phyloP scores from a whole-genome alignment of 2,113 vertebrate species.

The Pantherophis guttatus region DNA sequence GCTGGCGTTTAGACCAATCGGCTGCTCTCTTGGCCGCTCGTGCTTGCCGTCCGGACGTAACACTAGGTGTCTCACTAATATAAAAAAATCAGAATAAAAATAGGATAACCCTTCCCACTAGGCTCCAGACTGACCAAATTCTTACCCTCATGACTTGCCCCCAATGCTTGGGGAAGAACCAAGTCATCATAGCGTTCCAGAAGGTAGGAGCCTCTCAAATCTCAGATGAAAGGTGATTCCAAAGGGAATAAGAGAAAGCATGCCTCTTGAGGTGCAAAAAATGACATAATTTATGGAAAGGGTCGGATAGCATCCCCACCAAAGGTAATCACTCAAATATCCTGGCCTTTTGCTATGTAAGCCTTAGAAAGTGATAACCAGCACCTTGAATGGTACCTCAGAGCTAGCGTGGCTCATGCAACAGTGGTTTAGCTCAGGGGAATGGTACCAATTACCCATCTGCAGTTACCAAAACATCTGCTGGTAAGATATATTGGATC shows the following conservation, averaged over 20 bases:
- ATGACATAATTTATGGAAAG: background rate
- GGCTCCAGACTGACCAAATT: background rate
- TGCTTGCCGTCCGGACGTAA: too few relatives aligned
- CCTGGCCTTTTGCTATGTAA: background rate
- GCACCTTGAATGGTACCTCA: background rate
- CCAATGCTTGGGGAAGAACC: background rate
- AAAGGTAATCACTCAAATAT: background rate
- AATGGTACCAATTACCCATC: background rate
- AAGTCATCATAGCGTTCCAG: background rate
- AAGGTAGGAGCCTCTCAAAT: background rate
- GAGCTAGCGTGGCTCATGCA: background rate
- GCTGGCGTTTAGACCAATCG: too few relatives aligned
- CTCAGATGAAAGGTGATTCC: background rate
- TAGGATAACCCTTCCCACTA: background rate
- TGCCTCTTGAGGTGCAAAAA: background rate
- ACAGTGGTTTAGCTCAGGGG: background rate
- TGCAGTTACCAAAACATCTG: background rate
- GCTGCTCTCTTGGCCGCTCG: too few relatives aligned
- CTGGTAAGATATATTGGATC: background rate
- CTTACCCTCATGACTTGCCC: background rate
- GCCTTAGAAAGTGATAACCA: background rate
- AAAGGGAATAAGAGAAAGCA: background rate
- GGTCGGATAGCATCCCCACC: background rate
- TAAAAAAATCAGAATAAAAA: background rate
- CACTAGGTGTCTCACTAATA: background rate